These are phyloP conservation scores for Episyrphus balteatus DNA, from an alignment of 1,140 invertebrate species.

Conservation along the genomic window DNA sequence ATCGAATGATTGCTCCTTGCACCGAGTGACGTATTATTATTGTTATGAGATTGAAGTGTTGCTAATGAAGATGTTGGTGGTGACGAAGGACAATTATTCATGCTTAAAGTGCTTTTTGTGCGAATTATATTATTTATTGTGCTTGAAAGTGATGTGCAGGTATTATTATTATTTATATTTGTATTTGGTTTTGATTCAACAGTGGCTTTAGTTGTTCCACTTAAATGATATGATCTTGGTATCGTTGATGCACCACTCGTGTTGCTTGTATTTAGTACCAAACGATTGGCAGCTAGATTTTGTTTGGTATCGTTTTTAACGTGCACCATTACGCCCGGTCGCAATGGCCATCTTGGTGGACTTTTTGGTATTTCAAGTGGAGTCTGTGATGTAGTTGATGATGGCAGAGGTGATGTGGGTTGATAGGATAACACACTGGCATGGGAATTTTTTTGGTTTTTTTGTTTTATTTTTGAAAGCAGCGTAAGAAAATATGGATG, in stretches of 20 bases:
- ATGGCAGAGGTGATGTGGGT: constrained; percentile 8
- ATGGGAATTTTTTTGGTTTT: neutral
- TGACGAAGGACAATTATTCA: neutral
- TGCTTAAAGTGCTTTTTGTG: neutral
- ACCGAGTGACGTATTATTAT: neutral
- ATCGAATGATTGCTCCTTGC: neutral
- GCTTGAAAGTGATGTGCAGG: constrained; percentile 10
- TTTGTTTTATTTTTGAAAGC: neutral
- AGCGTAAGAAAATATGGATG: neutral
- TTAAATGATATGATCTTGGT: neutral
- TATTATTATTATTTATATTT: constrained; percentile 5
- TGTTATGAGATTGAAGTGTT: neutral
- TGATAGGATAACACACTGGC: constrained; percentile 29
- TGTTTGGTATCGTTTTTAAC: constrained; percentile 50
- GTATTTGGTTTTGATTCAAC: constrained; percentile 6
- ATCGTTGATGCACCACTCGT: neutral
- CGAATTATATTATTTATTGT: neutral
- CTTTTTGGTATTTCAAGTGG: constrained; percentile 38
- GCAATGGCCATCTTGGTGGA: constrained; percentile 73
- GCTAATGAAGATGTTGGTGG: neutral
- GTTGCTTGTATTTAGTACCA: constrained; percentile 20
- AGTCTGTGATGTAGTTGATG: constrained; percentile 5
- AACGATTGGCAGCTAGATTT: constrained; percentile 40
- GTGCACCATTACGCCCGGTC: constrained; percentile 77
- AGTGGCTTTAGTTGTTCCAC: constrained; percentile 2